These are phyloP conservation scores for Patella caerulea DNA, from an alignment of 2,888 invertebrate genomes.

Conservation along the genomic window DNA sequence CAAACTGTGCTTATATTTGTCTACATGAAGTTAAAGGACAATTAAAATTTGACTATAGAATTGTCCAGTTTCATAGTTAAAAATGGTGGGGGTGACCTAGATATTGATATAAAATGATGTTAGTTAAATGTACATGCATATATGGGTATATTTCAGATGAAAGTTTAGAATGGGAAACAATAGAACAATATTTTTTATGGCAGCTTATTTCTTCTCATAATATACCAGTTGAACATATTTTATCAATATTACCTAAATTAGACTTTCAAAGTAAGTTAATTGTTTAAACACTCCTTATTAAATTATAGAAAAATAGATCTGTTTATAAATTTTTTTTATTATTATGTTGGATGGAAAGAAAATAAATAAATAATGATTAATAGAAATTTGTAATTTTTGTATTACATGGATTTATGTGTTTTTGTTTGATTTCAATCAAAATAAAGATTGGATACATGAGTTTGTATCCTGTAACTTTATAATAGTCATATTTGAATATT, in stretches of 20 bases:
- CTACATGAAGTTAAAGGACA: too few species aligned
- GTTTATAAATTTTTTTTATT: neutral
- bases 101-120: too few species aligned
- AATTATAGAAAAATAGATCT: neutral
- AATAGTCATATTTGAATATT: too few species aligned
- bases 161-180: slow-evolving; percentile 95
- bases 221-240: slow-evolving; percentile 89
- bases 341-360: neutral
- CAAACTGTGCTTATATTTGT: too few species aligned
- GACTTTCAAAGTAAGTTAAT: slow-evolving; percentile 69
- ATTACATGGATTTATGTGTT: too few species aligned
- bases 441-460: too few species aligned
- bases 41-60: too few species aligned
- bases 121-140: neutral
- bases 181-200: slow-evolving; percentile 98
- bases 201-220: slow-evolving; percentile 94
- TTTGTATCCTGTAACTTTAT: too few species aligned
- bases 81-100: too few species aligned
- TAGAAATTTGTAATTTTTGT: too few species aligned
- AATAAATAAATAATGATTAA: neutral
- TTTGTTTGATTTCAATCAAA: too few species aligned
- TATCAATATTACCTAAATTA: slow-evolving; percentile 83
- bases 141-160: slow-evolving; percentile 75
- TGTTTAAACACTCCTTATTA: neutral
- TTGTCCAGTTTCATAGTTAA: too few species aligned